phyloP scores from a whole-genome alignment of 2,888 invertebrate species.

The Mantis religiosa region DNA sequence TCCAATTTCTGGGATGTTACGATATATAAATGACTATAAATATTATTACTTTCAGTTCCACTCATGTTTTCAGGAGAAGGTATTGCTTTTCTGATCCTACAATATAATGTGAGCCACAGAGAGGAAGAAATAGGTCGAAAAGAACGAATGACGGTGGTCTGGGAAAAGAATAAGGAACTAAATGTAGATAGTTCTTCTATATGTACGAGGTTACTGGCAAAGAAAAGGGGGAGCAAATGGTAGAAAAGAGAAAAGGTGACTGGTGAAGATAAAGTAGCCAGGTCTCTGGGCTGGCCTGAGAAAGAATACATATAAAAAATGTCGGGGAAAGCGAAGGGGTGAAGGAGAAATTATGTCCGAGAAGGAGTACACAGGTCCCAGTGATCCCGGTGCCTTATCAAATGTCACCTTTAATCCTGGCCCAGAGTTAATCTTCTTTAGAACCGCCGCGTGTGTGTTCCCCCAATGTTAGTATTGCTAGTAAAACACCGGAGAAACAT shows the following conservation, averaged over 20 bases:
- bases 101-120: too few relatives aligned
- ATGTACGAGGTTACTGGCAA: not conserved
- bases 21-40: too few relatives aligned
- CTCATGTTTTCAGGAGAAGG: too few relatives aligned
- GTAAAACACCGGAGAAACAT: not conserved
- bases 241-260: not conserved
- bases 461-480: not conserved
- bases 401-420: slow-evolving; percentile 16
- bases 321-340: not conserved
- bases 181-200: not conserved
- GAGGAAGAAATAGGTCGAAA: not conserved
- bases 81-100: too few relatives aligned
- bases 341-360: not conserved
- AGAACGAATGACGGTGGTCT: not conserved
- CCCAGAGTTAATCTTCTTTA: slow-evolving; percentile 17
- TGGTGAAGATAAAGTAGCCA: not conserved
- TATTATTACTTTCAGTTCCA: too few relatives aligned
- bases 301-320: not conserved
- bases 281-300: not conserved
- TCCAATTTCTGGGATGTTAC: too few relatives aligned
- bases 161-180: not conserved
- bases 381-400: slow-evolving; percentile 9
- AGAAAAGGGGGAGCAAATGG: not conserved
- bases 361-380: not conserved
- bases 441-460: not conserved